Base-by-base conservation (phyloP, 2,797 vertebrate genomes). In the Cynodonichthys magdalenae region DNA sequence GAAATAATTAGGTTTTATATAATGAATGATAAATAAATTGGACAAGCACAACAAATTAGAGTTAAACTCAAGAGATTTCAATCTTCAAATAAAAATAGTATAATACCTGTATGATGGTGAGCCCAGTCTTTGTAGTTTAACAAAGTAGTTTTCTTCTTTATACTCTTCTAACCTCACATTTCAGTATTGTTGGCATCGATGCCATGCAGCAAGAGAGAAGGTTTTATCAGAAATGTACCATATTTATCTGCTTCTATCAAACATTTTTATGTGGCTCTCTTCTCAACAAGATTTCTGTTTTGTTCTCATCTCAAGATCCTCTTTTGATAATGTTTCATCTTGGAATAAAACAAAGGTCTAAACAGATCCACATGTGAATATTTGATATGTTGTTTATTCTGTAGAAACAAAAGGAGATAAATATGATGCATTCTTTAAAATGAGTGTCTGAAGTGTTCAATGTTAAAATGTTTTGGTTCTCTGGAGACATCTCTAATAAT, bases 61-160 rank as follows among this genome's bases (percentile, higher is more conserved):
- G 3, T 6, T 42, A 41, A 51, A 19, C 6, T 10, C n/a, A 14
- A 46, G 19, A 74, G 6, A 57, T 51, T 0, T 57, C 39, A 15
- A 5, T 72, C 53, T 59, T 5, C 34, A 49, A 20, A 52, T 15
- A 42, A 71, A 44, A 44, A 41, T 0, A 9, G 24, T 49, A 48
- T 57, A 51, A 58, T 46, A 46, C 28, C 41, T 59, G 61, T 78
- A 76, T 86, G 84, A 89, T 83, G 89, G 91, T 92, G 90, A 90
- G 88, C 87, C 87, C 91, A 88, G 89, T 86, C 86, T 77, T 72
- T 9, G 59, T 85, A 76, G 71, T 57, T 82, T 75, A 79, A 79
- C 79, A 47, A 24, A 15, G 45, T 81, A 82, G 70, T 53, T 51
- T 19, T 67, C 36, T 66, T 70, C 61, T 62, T 63, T 42, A 67